Base-by-base conservation (phyloP, 2,888 invertebrate genomes). In the Tenthredo livida region DNA sequence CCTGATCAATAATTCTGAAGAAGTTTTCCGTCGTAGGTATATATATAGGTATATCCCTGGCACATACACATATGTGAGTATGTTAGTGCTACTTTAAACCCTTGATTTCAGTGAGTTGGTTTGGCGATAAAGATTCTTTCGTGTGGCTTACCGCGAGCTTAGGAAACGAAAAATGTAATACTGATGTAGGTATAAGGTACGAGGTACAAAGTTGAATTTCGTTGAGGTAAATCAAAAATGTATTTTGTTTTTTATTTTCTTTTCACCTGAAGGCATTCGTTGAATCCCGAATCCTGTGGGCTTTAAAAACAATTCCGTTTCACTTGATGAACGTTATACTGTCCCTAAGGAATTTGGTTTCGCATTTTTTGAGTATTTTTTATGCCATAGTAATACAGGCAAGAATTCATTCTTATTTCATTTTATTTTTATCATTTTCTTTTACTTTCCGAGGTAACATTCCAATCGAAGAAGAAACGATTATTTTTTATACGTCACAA, bases 11-110 rank as follows among this genome's bases (percentile, higher is more conserved):
- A 72, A 72, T 72, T 40, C n/a, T n/a, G 37, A 40, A n/a, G 70
- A 72, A 72, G 33, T 72, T 72, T 33, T 33, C 37, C 4, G 37
- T 6, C 70, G 70, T 70, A 29, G 29, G 29, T 21, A 25, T 7
- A n/a, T 7, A n/a, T 5, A 9, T 72, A n/a, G 2, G 9, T n/a
- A 73, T 43, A n/a, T 21, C n/a, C n/a, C n/a, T 29, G 2, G 1
- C 2, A n/a, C 7, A n/a, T 5, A 9, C 40, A n/a, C 2, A n/a
- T n/a, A 73, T 43, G 21, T 21, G 17, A 40, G 43, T 43, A 37
- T 72, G 9, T 40, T 33, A n/a, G 70, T 72, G n/a, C n/a, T 72
- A 33, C 70, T 72, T 72, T 72, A 72, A 72, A 72, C 40, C 40
- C 33, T 37, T n/a, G 70, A 72, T 72, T 72, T 72, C 70, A 37